Percentiles rank a stretch among this genome's conserved stretches.
Evolutionary conservation across 2,113 vertebrate species (phyloP).

Genomic region (Sturnira hondurensis): DNA sequence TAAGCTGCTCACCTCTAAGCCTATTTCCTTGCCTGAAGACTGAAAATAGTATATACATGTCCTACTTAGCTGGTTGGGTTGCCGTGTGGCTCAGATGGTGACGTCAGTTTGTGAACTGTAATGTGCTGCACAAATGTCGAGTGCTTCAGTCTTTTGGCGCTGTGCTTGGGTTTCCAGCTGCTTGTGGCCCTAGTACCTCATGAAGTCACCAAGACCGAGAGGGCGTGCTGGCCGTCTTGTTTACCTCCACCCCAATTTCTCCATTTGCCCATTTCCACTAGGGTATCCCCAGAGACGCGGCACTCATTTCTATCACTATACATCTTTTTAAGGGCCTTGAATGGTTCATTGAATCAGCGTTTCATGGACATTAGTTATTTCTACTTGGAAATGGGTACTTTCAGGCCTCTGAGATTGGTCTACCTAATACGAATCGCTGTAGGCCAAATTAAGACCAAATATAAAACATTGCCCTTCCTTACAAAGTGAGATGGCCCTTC

Average conservation of each 20-base stretch:
- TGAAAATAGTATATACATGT: not conserved
- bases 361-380: slow-evolving; percentile 75
- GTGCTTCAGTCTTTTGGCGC: not conserved
- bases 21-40: not conserved
- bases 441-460: slow-evolving; percentile 69
- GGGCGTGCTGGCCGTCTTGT: rapidly evolving
- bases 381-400: slow-evolving; percentile 78
- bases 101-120: not conserved
- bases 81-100: not conserved
- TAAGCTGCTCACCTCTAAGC: not conserved
- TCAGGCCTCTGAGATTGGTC: slow-evolving; percentile 76
- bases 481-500: not conserved
- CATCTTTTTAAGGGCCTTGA: slow-evolving; percentile 60
- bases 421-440: slow-evolving; percentile 74
- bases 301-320: slow-evolving; percentile 15
- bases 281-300: not conserved
- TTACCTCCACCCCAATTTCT: not conserved
- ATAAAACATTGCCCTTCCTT: slow-evolving; percentile 30
- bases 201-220: not conserved
- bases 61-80: not conserved
- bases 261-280: slow-evolving; percentile 6
- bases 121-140: not conserved
- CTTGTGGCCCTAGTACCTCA: not conserved
- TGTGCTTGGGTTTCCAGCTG: not conserved
- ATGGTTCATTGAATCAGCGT: slow-evolving; percentile 75